These are phyloP conservation scores for Actenoides lindsayi DNA, from an alignment of 2,113 vertebrate species.

Conservation along the genomic window DNA sequence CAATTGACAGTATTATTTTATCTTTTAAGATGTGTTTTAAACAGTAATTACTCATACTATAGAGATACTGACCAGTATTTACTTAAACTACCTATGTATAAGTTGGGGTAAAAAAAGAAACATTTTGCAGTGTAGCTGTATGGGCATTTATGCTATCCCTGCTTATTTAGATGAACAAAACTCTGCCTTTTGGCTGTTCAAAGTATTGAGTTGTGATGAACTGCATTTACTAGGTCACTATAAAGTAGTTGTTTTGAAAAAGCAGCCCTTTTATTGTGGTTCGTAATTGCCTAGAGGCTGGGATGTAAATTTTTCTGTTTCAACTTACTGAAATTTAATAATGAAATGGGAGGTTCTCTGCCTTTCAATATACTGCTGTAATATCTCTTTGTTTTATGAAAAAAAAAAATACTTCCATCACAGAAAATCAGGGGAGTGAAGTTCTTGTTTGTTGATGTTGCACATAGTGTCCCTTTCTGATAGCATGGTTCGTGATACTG, in stretches of 20 bases:
- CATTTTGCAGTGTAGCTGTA: neutral
- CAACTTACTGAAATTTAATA: slow-evolving; percentile 20
- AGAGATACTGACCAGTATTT: neutral
- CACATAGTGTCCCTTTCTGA: neutral
- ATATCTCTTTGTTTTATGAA: slow-evolving; percentile 37
- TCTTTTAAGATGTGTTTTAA: neutral
- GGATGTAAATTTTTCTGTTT: neutral
- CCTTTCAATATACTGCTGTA: neutral
- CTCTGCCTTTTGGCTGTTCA: slow-evolving; percentile 44
- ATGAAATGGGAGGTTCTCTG: slow-evolving; percentile 3
- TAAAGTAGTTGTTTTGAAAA: slow-evolving; percentile 71
- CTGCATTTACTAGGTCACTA: slow-evolving; percentile 51
- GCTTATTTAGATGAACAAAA: slow-evolving; percentile 43
- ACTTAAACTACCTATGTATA: neutral
- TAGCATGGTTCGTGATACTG: neutral
- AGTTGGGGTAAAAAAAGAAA: neutral
- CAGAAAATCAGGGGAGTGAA: neutral
- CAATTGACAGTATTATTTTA: neutral
- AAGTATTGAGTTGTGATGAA: slow-evolving; percentile 56
- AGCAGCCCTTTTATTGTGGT: neutral
- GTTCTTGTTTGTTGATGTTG: neutral
- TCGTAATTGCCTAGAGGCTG: slow-evolving; percentile 21
- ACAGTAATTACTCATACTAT: neutral
- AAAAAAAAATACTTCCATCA: neutral
- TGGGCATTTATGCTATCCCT: neutral